Percentiles rank a stretch among this genome's conserved stretches.
Evolutionary conservation across 2,888 invertebrate genomes (phyloP).

Genomic region (Cristatella mucedo): DNA sequence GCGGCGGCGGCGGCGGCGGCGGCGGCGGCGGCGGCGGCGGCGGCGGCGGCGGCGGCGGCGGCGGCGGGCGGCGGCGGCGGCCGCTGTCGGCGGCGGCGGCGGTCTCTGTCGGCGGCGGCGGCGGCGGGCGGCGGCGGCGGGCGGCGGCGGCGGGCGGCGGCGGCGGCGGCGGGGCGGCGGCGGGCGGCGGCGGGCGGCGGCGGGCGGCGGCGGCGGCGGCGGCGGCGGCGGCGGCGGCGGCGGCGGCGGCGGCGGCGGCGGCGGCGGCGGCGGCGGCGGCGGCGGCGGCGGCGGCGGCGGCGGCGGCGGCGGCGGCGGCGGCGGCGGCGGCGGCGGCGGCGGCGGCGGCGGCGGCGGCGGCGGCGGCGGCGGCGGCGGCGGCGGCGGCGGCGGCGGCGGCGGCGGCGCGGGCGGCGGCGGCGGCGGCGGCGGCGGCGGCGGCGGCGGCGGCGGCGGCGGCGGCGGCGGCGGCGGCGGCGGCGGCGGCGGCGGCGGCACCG

Average conservation of each 20-base stretch:
- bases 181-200: not conserved
- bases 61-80: not conserved
- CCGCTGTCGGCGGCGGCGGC: not conserved
- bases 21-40: too few species aligned
- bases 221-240: not conserved
- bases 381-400: too few species aligned
- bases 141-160: not conserved
- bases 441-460: too few species aligned
- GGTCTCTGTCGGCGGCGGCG: not conserved
- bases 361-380: too few species aligned
- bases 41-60: too few species aligned
- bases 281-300: not conserved
- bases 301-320: not conserved
- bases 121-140: not conserved
- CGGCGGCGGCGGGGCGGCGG: not conserved
- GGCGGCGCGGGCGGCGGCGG: too few species aligned
- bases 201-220: not conserved
- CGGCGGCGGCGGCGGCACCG: too few species aligned
- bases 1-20: too few species aligned
- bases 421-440: too few species aligned
- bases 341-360: conserved; percentile 2
- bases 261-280: not conserved
- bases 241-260: not conserved
- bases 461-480: too few species aligned
- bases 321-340: not conserved